phyloP scores from a whole-genome alignment of 2,888 invertebrate genomes.

The Oscheius sp. region DNA sequence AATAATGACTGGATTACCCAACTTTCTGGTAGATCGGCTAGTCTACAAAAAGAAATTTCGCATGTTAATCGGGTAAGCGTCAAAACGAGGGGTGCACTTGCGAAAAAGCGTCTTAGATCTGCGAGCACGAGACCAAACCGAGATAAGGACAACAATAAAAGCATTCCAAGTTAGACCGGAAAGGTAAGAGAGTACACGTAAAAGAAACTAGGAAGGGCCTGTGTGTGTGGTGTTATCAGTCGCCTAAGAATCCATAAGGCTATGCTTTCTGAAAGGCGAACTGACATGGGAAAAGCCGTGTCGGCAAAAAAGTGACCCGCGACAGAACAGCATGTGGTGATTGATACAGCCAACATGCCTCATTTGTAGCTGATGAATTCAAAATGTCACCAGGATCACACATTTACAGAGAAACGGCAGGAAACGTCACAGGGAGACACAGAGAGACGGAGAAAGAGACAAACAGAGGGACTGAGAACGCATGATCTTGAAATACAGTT shows the following conservation, averaged over 20 bases:
- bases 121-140: neutral
- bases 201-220: neutral
- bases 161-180: neutral
- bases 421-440: too few relatives aligned
- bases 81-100: neutral
- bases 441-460: too few relatives aligned
- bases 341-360: slow-evolving; percentile 2
- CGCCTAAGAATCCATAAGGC: slow-evolving; percentile 11
- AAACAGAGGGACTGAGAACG: too few relatives aligned
- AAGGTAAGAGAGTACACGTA: slow-evolving; percentile 18
- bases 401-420: too few relatives aligned
- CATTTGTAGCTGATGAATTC: slow-evolving; percentile 10
- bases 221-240: slow-evolving; percentile 5
- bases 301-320: slow-evolving; percentile 5
- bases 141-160: too few relatives aligned
- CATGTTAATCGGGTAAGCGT: neutral
- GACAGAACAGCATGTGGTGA: neutral
- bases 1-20: too few relatives aligned
- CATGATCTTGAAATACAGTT: too few relatives aligned
- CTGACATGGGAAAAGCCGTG: slow-evolving; percentile 12
- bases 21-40: too few relatives aligned
- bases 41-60: neutral
- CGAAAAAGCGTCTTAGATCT: too few relatives aligned
- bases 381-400: neutral
- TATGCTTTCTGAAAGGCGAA: slow-evolving; percentile 11